These are phyloP conservation scores for Martes martes DNA, from an alignment of 2,113 vertebrate genomes.

Conservation along the genomic window DNA sequence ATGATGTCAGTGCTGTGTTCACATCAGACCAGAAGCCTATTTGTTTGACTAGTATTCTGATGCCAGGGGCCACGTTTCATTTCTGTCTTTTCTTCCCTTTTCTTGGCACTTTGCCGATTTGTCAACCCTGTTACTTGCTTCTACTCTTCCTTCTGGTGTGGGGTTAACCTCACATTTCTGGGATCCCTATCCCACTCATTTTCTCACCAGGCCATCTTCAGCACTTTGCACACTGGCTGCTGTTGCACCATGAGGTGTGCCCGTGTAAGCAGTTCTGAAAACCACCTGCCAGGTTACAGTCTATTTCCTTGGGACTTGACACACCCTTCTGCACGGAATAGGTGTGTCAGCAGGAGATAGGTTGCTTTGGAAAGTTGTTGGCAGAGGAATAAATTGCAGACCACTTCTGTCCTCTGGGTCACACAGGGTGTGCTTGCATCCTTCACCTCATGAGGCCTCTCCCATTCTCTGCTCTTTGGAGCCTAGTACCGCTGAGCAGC, in stretches of 20 bases:
- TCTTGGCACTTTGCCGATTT: neutral
- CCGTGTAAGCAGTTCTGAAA: neutral
- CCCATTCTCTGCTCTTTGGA: neutral
- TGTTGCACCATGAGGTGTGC: neutral
- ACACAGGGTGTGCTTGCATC: neutral
- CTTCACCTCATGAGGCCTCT: neutral
- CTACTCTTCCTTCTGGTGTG: neutral
- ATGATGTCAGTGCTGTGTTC: neutral
- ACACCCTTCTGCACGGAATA: neutral
- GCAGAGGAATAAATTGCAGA: neutral
- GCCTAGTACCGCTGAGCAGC: neutral
- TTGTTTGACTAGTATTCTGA: neutral
- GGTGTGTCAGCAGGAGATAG: neutral
- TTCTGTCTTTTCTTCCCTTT: neutral
- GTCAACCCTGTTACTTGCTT: neutral
- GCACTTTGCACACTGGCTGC: neutral
- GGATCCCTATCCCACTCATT: neutral
- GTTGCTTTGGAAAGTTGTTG: neutral
- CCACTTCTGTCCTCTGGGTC: neutral
- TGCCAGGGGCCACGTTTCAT: neutral
- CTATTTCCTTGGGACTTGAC: neutral
- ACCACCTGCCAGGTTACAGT: neutral
- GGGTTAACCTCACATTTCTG: neutral
- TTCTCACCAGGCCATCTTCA: neutral
- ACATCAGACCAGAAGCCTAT: neutral